These are phyloP conservation scores for Mya arenaria DNA, from an alignment of 1,140 invertebrate species.

Conservation along the genomic window DNA sequence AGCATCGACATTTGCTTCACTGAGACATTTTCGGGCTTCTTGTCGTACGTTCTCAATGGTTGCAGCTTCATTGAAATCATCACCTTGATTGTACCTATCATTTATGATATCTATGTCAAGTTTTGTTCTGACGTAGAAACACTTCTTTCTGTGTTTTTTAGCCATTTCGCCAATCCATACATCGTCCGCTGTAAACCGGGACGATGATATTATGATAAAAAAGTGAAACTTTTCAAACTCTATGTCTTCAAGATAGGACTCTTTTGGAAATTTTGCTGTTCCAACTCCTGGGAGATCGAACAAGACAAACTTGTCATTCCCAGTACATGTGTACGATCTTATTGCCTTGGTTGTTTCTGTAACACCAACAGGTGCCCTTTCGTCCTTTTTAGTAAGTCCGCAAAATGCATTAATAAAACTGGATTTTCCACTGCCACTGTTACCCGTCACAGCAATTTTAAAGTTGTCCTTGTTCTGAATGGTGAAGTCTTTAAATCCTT, in stretches of 20 bases:
- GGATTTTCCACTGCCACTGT: constrained; percentile 56
- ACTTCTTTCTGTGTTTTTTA: background rate
- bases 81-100: background rate
- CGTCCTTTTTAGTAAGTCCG: constrained; percentile 30
- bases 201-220: constrained; percentile 51
- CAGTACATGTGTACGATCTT: constrained; percentile 52
- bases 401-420: constrained; percentile 57
- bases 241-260: constrained; percentile 33
- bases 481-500: too few species aligned
- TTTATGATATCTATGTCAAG: constrained; percentile 40
- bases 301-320: constrained; percentile 43
- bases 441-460: constrained; percentile 39
- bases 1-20: too few species aligned
- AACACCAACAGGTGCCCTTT: constrained; percentile 55
- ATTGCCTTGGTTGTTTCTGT: constrained; percentile 52
- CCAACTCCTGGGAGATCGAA: constrained; percentile 56
- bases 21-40: background rate
- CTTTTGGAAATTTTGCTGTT: constrained; percentile 23
- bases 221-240: constrained; percentile 45
- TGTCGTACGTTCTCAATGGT: constrained; percentile 24
- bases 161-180: constrained; percentile 24
- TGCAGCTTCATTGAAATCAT: background rate
- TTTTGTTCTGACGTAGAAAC: constrained; percentile 53
- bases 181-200: constrained; percentile 41
- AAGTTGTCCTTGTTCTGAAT: background rate